Evolutionary conservation across 2,113 vertebrate species (phyloP).

Genomic region (Dasyprocta punctata): DNA sequence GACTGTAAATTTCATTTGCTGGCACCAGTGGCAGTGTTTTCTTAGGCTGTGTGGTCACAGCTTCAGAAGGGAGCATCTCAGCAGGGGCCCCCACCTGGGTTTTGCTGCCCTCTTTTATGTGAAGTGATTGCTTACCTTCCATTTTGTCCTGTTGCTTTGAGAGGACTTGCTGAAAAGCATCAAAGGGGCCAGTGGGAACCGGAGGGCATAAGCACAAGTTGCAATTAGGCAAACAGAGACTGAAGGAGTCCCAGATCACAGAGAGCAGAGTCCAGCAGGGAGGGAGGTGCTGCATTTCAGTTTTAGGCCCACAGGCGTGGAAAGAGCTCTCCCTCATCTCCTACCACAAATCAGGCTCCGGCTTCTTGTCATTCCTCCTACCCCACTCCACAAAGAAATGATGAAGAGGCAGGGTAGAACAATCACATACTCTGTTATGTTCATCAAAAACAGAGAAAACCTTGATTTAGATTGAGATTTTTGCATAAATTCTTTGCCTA

Average conservation of each 20-base stretch:
- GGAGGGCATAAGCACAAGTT: background rate
- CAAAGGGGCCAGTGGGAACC: conserved; percentile 50
- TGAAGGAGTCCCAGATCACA: background rate
- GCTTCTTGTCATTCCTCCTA: background rate
- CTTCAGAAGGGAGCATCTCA: background rate
- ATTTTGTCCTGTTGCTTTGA: conserved; percentile 55
- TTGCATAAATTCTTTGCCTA: background rate
- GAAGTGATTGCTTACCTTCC: conserved; percentile 59
- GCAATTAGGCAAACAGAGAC: conserved; percentile 48
- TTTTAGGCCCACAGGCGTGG: background rate
- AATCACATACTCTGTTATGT: background rate
- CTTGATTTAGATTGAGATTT: background rate
- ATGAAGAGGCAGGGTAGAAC: background rate
- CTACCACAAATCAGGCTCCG: background rate
- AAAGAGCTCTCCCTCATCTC: background rate
- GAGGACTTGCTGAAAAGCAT: conserved; percentile 63
- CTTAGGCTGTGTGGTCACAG: background rate
- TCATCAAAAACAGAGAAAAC: background rate
- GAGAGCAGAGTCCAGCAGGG: background rate
- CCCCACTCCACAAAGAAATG: background rate
- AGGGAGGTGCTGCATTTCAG: background rate
- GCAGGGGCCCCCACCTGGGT: conserved; percentile 58
- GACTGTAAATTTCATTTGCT: background rate
- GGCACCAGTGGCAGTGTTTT: background rate
- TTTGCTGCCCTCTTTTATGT: conserved; percentile 57